Conservation (phyloP, 23 tunicate species). For the Clavelina lepadiformis region DNA sequence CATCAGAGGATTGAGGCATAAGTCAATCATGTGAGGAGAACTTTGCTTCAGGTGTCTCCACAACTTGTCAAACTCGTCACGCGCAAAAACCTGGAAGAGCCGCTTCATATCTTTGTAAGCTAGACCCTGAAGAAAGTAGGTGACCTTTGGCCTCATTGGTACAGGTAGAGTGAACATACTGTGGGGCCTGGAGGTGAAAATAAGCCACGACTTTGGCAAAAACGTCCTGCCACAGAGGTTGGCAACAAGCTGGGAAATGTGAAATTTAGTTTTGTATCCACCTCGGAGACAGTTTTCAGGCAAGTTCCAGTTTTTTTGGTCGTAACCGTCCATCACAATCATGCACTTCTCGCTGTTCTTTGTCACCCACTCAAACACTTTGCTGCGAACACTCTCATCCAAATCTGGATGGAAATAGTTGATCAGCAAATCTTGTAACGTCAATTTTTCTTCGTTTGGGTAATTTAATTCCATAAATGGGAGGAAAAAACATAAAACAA, state of each 20-base stretch:
- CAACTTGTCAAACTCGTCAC: not conserved
- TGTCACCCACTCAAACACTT: slow-evolving; percentile 9
- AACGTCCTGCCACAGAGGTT: not conserved
- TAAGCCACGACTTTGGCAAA: not conserved
- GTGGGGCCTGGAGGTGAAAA: slow-evolving; percentile 15
- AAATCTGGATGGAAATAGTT: slow-evolving; percentile 1
- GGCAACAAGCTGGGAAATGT: not conserved
- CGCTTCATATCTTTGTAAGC: not conserved
- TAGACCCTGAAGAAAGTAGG: not conserved
- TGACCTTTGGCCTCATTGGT: not conserved
- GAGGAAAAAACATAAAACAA: not conserved
- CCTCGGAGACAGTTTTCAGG: not conserved
- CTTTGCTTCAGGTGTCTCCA: not conserved
- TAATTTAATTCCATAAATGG: slow-evolving; percentile 13
- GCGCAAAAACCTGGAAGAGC: slow-evolving; percentile 1
- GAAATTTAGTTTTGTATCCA: not conserved
- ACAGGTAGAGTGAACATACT: not conserved
- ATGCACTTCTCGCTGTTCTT: slow-evolving; percentile 5
- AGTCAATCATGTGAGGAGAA: slow-evolving; percentile 3
- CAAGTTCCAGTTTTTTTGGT: slow-evolving; percentile 13
- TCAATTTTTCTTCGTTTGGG: not conserved
- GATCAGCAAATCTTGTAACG: slow-evolving; percentile 11
- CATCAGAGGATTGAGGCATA: slow-evolving; percentile 8
- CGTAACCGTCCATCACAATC: slow-evolving; percentile 16
- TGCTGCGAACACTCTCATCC: not conserved